Conservation (phyloP, 2,797 vertebrate genomes). For the Oceanodroma leucorhoa region DNA sequence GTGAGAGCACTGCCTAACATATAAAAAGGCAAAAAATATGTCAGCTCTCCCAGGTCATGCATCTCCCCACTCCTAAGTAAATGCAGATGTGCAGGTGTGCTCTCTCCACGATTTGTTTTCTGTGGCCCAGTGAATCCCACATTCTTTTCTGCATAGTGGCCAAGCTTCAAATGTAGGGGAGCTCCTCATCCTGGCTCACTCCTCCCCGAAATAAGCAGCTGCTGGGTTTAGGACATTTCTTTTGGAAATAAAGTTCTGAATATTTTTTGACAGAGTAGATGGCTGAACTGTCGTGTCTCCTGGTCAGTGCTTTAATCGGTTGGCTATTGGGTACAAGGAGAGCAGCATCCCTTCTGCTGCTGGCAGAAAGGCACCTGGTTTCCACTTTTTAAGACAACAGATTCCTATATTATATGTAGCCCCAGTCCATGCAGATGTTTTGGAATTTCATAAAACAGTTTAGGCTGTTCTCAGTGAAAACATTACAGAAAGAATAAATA, state of each 20-base stretch:
- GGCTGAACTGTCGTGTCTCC: neutral
- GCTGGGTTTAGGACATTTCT: neutral
- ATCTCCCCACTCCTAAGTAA: neutral
- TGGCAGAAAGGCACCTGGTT: neutral
- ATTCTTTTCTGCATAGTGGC: neutral
- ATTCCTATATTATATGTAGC: neutral
- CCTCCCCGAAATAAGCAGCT: neutral
- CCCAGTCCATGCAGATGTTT: neutral
- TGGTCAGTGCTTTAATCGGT: neutral
- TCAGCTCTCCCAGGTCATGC: accelerated
- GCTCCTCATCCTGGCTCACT: neutral
- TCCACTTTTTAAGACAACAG: neutral
- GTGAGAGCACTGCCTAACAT: neutral
- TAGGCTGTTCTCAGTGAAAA: neutral
- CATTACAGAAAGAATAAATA: neutral
- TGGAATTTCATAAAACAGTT: neutral
- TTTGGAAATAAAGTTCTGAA: neutral
- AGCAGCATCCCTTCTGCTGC: neutral
- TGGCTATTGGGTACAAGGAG: neutral
- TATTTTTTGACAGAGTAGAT: neutral
- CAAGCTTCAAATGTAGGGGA: neutral
- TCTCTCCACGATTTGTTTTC: neutral
- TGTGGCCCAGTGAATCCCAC: neutral
- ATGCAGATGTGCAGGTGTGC: neutral
- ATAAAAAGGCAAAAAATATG: neutral